phyloP scores from a whole-genome alignment of 1,140 invertebrate genomes.

The Frieseomelitta varia region DNA sequence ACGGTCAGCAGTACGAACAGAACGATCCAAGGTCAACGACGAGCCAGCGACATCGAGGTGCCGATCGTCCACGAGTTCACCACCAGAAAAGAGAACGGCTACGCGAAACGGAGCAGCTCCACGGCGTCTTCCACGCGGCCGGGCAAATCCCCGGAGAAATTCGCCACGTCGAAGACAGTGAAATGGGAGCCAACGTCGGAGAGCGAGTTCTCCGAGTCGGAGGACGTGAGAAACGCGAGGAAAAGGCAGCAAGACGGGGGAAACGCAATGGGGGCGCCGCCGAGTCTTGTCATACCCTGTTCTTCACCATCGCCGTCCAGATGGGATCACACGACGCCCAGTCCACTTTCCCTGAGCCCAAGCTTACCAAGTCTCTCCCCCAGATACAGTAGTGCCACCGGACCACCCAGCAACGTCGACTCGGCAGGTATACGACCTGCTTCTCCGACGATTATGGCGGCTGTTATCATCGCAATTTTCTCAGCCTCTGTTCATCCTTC shows the following conservation, averaged over 20 bases:
- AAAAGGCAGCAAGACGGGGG: slow-evolving; percentile 68
- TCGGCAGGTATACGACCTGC: slow-evolving; percentile 75
- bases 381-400: slow-evolving; percentile 75
- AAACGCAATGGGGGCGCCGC: slow-evolving; percentile 73
- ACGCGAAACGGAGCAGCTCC: slow-evolving; percentile 48
- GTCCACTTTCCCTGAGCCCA: slow-evolving; percentile 84
- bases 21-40: slow-evolving; percentile 81
- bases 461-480: not conserved
- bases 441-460: not conserved
- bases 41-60: slow-evolving; percentile 84
- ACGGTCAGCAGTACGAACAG: slow-evolving; percentile 80
- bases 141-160: slow-evolving; percentile 72
- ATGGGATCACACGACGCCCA: slow-evolving; percentile 84
- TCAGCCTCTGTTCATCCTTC: not conserved
- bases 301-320: slow-evolving; percentile 75
- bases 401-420: slow-evolving; percentile 79
- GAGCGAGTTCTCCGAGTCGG: slow-evolving; percentile 84
- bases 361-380: slow-evolving; percentile 84
- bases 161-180: slow-evolving; percentile 80
- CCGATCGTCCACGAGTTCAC: slow-evolving; percentile 85
- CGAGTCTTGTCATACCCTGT: slow-evolving; percentile 76
- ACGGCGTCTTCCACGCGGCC: slow-evolving; percentile 11
- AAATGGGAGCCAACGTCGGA: slow-evolving; percentile 87
- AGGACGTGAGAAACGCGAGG: slow-evolving; percentile 78
- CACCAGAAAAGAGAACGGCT: slow-evolving; percentile 74